These are phyloP conservation scores for Amblyopsis rosae DNA, from an alignment of 2,113 vertebrate species.

Conservation along the genomic window DNA sequence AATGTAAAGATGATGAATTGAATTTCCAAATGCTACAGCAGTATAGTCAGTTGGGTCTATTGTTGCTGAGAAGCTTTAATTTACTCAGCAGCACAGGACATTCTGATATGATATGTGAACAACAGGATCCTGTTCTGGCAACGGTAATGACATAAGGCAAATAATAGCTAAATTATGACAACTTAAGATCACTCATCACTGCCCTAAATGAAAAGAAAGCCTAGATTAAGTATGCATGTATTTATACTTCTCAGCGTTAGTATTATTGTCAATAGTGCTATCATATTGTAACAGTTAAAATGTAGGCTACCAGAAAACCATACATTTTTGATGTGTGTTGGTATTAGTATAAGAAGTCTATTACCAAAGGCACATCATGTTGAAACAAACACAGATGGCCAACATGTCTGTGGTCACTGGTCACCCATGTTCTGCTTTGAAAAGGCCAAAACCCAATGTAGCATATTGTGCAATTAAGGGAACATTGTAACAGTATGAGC, in stretches of 20 bases:
- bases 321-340: not conserved
- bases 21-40: too few relatives aligned
- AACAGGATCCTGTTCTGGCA: too few relatives aligned
- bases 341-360: not conserved
- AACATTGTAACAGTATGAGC: constrained; percentile 26
- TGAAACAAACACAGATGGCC: not conserved
- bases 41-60: too few relatives aligned
- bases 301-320: not conserved
- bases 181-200: too few relatives aligned
- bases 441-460: not conserved
- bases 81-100: too few relatives aligned
- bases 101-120: too few relatives aligned
- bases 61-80: too few relatives aligned
- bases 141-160: too few relatives aligned
- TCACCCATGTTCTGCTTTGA: not conserved
- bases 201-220: too few relatives aligned
- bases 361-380: not conserved
- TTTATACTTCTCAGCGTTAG: not conserved
- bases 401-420: not conserved
- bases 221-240: not conserved
- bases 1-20: too few relatives aligned
- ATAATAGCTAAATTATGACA: too few relatives aligned
- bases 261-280: not conserved
- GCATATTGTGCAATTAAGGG: constrained; percentile 28
- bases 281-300: not conserved